phyloP scores from a whole-genome alignment of 2,113 vertebrate genomes.

The Austrofundulus limnaeus region DNA sequence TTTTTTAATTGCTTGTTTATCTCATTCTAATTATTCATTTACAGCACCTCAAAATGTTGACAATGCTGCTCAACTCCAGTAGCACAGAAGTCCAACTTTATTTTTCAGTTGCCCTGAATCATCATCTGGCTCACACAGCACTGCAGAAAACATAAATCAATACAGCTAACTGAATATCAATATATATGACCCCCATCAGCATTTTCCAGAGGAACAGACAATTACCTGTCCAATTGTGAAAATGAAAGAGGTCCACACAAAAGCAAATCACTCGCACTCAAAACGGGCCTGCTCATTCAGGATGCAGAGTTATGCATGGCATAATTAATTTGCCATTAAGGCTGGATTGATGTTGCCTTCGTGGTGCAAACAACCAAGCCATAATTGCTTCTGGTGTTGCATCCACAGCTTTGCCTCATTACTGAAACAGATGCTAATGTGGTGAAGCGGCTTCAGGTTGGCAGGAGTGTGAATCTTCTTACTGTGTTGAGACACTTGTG shows the following conservation, averaged over 20 bases:
- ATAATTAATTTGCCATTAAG: conserved; percentile 79
- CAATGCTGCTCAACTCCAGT: conserved; percentile 7
- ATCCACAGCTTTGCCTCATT: conserved; percentile 64
- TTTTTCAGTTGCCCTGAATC: conserved; percentile 18
- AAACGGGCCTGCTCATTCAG: conserved; percentile 51
- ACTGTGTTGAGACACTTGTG: not conserved
- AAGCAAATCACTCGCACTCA: conserved; percentile 39
- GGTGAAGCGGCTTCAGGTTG: conserved; percentile 49
- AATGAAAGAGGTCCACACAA: conserved; percentile 23
- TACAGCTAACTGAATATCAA: conserved; percentile 34
- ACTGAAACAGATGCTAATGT: conserved; percentile 76
- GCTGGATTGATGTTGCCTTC: conserved; percentile 67
- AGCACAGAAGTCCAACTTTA: not conserved
- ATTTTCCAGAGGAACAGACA: conserved; percentile 12
- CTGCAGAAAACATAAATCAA: conserved; percentile 11
- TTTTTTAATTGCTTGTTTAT: too few relatives aligned
- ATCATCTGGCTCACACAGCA: conserved; percentile 5
- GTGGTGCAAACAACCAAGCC: conserved; percentile 60
- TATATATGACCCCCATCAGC: conserved; percentile 19
- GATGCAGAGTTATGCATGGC: conserved; percentile 67
- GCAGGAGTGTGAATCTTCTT: conserved; percentile 42
- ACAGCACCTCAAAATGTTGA: too few relatives aligned
- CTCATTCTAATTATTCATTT: too few relatives aligned
- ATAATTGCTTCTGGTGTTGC: conserved; percentile 72
- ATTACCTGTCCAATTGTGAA: conserved; percentile 37